Percentiles rank a stretch among this genome's conserved stretches.
Conservation (phyloP, 2,113 vertebrate species). For the Hemichromis elongatus region DNA sequence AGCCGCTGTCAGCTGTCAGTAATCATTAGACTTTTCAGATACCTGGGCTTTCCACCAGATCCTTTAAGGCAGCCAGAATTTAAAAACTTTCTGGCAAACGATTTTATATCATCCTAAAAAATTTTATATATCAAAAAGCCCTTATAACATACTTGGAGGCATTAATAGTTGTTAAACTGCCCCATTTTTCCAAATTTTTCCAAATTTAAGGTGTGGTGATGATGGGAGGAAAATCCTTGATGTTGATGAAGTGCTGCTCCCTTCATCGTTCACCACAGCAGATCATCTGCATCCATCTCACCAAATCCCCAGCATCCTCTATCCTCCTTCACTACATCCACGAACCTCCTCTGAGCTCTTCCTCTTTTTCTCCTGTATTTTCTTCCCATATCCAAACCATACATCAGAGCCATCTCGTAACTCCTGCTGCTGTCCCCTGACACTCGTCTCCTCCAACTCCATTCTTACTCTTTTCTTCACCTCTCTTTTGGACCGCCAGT, state of each 20-base stretch:
- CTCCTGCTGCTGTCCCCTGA: neutral
- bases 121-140: neutral
- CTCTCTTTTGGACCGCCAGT: neutral
- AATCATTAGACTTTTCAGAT: neutral
- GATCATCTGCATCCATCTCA: neutral
- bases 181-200: fast-evolving
- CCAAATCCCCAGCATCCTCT: neutral
- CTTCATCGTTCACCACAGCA: neutral
- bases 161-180: neutral
- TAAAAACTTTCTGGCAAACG: neutral
- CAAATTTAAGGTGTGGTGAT: neutral
- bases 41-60: neutral
- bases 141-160: neutral
- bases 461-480: neutral
- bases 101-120: neutral
- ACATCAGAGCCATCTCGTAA: neutral
- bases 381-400: neutral
- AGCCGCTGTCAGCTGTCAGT: neutral
- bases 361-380: neutral
- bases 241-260: neutral
- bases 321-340: neutral
- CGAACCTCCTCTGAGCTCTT: neutral
- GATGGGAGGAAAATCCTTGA: neutral
- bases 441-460: neutral
- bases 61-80: neutral